Evolutionary conservation across 2,888 invertebrate genomes (phyloP), one percentile per base, ranked within the genome.

Genomic region (Hemaris fuciformis): DNA sequence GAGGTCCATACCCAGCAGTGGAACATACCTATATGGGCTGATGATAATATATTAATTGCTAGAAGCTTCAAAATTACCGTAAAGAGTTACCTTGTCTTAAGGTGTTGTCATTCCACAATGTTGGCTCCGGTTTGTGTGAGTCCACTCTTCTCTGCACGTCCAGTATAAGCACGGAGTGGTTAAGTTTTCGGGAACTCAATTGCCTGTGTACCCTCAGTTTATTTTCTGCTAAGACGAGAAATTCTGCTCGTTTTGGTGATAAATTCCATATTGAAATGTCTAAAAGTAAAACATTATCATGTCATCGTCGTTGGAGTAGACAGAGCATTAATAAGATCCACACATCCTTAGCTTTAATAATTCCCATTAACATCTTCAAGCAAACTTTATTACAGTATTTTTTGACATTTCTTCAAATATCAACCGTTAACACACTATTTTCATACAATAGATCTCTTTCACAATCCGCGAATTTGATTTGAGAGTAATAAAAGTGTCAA

Each of bases 181-280:
- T 71, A 23, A 83, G 64, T 0, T 67, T 65, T 1, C 64, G 63
- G 0, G 64, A 22, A 1, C 38, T 64, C 23, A 84, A 64, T 27
- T 66, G 62, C 0, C 68, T 66, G 41, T 76, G 64, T 2, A 83
- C 74, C 34, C 71, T 69, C 25, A 70, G 59, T 56, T 70, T 73
- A 8, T 76, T 58, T 1, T 72, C 62, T 3, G 53, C 15, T 5
- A 46, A 59, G 10, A 84, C 77, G 15, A 84, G 61, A 66, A 75
- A 83, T 46, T 83, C 78, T 1, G 71, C 80, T 34, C 61, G 62
- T 1, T 62, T 60, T 0, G 71, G 68, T 7, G 65, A 63, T 53
- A 79, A 43, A n/a, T 62, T 73, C 84, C 84, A 84, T 62, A 80
- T 57, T 31, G 77, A 76, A 38, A 81, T 67, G 38, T 71, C 81